Evolutionary conservation across 37 sponge, comb jelly and placozoan species (phyloP).

Genomic region (Eunapius fragilis): DNA sequence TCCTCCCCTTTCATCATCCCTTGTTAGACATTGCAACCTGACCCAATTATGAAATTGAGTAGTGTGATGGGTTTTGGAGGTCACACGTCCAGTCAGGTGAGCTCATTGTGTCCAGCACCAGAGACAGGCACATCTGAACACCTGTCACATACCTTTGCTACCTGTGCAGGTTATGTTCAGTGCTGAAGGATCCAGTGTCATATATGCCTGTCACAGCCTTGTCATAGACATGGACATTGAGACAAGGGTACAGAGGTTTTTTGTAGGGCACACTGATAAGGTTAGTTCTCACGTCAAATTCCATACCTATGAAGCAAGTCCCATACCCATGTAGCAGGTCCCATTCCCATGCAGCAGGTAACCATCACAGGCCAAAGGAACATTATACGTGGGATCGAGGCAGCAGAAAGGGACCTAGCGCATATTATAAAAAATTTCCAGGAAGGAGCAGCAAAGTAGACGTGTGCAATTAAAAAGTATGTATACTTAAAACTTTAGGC

Average conservation of each 20-base stretch:
- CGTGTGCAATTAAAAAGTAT: too few species aligned
- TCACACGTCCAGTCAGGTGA: slow-evolving; percentile 26
- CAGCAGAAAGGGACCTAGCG: too few species aligned
- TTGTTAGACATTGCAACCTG: slow-evolving; percentile 53
- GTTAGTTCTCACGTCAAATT: slow-evolving; percentile 19
- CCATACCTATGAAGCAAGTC: background rate
- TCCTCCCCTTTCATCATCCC: background rate
- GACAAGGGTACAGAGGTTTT: slow-evolving; percentile 65
- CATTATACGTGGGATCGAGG: too few species aligned
- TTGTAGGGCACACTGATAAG: slow-evolving; percentile 88
- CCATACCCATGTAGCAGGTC: background rate
- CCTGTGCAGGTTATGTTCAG: slow-evolving; percentile 55
- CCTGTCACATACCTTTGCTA: too few species aligned
- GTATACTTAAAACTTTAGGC: too few species aligned
- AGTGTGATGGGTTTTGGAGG: slow-evolving; percentile 78
- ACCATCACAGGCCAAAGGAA: too few species aligned
- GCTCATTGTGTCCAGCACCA: background rate
- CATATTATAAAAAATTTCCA: too few species aligned
- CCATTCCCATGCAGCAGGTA: background rate
- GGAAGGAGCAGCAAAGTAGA: too few species aligned
- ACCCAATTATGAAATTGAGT: slow-evolving; percentile 70
- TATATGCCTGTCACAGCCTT: slow-evolving; percentile 78
- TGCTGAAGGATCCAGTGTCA: slow-evolving; percentile 36
- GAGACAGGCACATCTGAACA: too few species aligned
- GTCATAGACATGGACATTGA: slow-evolving; percentile 72